phyloP scores from a whole-genome alignment of 2,113 vertebrate species.

The Petromus typicus region DNA sequence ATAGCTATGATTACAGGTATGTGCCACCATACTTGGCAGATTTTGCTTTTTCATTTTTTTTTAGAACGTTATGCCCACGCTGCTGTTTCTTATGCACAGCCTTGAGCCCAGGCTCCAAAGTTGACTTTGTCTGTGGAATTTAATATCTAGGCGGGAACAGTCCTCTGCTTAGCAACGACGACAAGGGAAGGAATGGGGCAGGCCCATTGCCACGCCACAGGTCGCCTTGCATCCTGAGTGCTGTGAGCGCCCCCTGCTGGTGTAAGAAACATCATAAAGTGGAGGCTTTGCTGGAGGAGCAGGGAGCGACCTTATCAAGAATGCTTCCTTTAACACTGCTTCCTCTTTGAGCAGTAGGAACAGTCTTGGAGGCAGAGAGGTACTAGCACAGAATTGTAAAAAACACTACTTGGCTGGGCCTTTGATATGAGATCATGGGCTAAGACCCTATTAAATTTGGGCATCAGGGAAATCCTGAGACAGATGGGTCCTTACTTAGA shows the following conservation, averaged over 20 bases:
- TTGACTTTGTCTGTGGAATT: background rate
- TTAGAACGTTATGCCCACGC: background rate
- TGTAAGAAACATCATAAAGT: background rate
- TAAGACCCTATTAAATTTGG: background rate
- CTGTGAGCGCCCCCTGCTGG: conserved; percentile 62
- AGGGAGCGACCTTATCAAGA: background rate
- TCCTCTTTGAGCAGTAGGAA: background rate
- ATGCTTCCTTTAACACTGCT: background rate
- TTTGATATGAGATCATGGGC: background rate
- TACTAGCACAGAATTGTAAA: background rate
- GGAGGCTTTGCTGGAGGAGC: background rate
- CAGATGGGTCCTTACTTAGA: background rate
- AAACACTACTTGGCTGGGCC: background rate
- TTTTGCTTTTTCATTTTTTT: background rate
- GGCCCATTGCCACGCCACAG: background rate
- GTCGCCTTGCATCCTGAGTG: background rate
- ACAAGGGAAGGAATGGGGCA: accelerated
- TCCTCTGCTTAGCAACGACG: background rate
- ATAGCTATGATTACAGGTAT: background rate
- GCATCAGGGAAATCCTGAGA: background rate
- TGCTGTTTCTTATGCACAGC: background rate
- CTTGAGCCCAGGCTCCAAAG: background rate
- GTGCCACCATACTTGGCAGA: background rate
- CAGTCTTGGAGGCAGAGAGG: background rate
- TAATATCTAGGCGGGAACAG: background rate